phyloP scores from a whole-genome alignment of 2,888 invertebrate species.

The Ptychoptera contaminata region DNA sequence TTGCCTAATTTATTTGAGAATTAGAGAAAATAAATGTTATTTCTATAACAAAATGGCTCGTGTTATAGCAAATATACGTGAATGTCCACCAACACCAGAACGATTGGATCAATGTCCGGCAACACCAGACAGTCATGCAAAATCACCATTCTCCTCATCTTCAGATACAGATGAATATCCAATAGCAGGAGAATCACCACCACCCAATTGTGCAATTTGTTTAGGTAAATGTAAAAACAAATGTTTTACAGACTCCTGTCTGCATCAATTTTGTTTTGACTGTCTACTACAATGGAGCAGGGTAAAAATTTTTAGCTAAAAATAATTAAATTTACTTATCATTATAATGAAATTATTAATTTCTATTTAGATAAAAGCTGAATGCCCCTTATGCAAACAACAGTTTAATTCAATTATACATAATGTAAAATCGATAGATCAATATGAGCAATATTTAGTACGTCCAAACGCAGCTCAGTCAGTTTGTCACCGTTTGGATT shows the following conservation, averaged over 20 bases:
- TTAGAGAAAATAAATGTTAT: too few relatives aligned
- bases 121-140: constrained; percentile 12
- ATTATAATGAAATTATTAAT: neutral
- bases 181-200: constrained; percentile 45
- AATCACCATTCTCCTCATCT: constrained; percentile 6
- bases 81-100: constrained; percentile 14
- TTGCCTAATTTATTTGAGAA: too few relatives aligned
- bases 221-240: constrained; percentile 73
- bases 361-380: constrained; percentile 62
- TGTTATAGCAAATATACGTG: neutral
- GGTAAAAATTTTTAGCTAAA: constrained; percentile 28
- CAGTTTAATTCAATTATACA: constrained; percentile 82
- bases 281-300: constrained; percentile 90
- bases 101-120: constrained; percentile 12
- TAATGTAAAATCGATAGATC: constrained; percentile 72
- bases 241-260: constrained; percentile 82
- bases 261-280: constrained; percentile 87
- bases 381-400: constrained; percentile 89
- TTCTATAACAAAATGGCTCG: too few relatives aligned
- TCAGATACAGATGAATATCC: constrained; percentile 27
- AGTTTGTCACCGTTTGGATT: constrained; percentile 8
- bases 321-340: neutral
- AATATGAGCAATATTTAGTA: constrained; percentile 72
- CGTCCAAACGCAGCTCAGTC: constrained; percentile 2
- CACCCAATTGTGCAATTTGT: constrained; percentile 86